phyloP scores from a whole-genome alignment of 1,140 invertebrate species.

The Eubasilissa regina region DNA sequence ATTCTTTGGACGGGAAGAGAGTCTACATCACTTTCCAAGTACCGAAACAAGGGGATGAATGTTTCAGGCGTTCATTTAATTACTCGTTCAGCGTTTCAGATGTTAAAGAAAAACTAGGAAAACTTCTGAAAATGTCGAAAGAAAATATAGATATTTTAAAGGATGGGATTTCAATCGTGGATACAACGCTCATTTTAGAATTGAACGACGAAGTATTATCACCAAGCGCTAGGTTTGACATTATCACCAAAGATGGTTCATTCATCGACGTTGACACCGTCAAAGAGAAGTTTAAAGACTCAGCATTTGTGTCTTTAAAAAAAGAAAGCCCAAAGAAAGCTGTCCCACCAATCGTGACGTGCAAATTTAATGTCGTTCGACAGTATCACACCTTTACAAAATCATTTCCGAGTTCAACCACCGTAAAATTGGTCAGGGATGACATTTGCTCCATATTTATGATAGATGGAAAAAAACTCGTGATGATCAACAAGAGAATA shows the following conservation, averaged over 20 bases:
- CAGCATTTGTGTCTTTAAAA: slow-evolving; percentile 45
- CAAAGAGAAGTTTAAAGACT: slow-evolving; percentile 50
- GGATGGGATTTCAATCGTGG: slow-evolving; percentile 30
- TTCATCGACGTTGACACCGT: slow-evolving; percentile 50
- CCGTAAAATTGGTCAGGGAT: slow-evolving; percentile 68
- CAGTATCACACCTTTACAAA: slow-evolving; percentile 68
- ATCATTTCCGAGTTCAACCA: slow-evolving; percentile 67
- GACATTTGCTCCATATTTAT: slow-evolving; percentile 67
- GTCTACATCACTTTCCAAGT: slow-evolving; percentile 49
- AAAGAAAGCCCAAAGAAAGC: slow-evolving; percentile 42
- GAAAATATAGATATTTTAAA: slow-evolving; percentile 50
- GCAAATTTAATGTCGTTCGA: slow-evolving; percentile 68
- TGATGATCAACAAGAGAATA: slow-evolving; percentile 65
- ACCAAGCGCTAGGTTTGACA: slow-evolving; percentile 23
- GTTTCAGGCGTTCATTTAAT: slow-evolving; percentile 51
- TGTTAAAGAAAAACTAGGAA: slow-evolving; percentile 52
- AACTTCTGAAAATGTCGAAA: slow-evolving; percentile 42
- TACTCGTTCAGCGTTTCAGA: slow-evolving; percentile 39
- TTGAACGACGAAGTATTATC: slow-evolving; percentile 17
- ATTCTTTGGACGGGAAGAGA: slow-evolving; percentile 54
- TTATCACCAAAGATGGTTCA: slow-evolving; percentile 46
- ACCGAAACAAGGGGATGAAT: slow-evolving; percentile 52
- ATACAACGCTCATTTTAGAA: slow-evolving; percentile 32
- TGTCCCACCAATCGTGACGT: slow-evolving; percentile 47
- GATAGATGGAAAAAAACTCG: slow-evolving; percentile 64